Evolutionary conservation across 2,113 vertebrate species (phyloP).

Genomic region (Cnemophilus loriae): DNA sequence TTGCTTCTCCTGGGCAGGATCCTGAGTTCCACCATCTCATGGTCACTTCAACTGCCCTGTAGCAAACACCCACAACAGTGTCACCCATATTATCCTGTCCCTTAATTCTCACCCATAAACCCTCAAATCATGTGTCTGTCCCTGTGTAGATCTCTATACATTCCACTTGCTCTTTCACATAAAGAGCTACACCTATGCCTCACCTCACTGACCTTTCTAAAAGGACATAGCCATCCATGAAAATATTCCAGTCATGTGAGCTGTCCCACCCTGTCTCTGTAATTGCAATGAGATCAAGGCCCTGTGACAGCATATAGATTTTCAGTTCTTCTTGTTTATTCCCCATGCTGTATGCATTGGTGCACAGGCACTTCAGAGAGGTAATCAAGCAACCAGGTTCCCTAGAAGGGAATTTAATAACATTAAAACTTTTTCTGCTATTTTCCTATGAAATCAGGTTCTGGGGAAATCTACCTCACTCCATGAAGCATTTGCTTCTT

Average conservation of each 20-base stretch:
- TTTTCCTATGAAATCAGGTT: neutral
- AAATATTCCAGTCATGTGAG: neutral
- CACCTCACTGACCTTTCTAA: neutral
- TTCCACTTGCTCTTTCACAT: neutral
- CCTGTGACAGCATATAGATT: neutral
- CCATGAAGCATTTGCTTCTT: neutral
- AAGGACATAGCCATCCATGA: neutral
- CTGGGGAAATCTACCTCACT: neutral
- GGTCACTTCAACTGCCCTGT: neutral
- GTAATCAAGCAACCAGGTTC: neutral
- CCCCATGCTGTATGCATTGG: neutral
- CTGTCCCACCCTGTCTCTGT: neutral
- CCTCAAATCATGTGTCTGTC: neutral
- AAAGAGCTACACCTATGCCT: neutral
- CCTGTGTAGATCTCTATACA: fast-evolving
- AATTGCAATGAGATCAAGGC: neutral
- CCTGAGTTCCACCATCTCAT: neutral
- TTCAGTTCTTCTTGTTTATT: neutral
- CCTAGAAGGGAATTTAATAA: neutral
- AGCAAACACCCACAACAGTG: neutral
- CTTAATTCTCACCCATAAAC: neutral
- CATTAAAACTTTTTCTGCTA: neutral
- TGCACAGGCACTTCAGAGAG: neutral
- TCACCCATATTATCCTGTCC: neutral
- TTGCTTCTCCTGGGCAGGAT: neutral